Evolutionary conservation across 2,797 vertebrate species (phyloP).

Genomic region (Anabacerthia variegaticeps): DNA sequence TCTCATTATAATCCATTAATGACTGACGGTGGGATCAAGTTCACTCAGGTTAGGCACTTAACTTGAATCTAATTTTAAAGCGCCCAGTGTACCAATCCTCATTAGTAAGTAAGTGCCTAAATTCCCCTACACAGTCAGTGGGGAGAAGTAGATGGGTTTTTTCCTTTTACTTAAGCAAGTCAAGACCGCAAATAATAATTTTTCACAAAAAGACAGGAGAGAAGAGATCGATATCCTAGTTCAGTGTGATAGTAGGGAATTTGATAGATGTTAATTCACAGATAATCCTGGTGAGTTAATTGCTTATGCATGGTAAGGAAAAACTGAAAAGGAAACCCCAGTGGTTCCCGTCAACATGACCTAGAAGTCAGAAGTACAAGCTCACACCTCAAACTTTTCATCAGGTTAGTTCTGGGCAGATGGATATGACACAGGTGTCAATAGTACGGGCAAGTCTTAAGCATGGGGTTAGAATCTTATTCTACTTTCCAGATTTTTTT

Average conservation of each 20-base stretch:
- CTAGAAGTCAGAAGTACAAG: neutral
- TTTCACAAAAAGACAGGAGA: neutral
- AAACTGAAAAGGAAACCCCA: neutral
- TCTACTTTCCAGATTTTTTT: neutral
- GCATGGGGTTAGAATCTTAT: neutral
- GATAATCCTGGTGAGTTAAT: neutral
- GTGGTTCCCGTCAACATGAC: neutral
- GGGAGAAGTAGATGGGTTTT: neutral
- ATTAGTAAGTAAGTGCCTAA: neutral
- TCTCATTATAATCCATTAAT: constrained; percentile 32
- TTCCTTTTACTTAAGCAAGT: neutral
- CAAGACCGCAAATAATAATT: constrained; percentile 2
- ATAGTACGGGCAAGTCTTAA: neutral
- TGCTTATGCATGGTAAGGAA: neutral
- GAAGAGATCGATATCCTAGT: neutral
- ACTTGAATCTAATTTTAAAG: constrained; percentile 28
- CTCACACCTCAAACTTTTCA: neutral
- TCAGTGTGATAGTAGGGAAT: neutral
- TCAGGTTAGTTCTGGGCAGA: neutral
- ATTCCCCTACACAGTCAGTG: neutral
- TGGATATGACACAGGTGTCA: neutral
- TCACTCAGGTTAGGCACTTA: constrained; percentile 44
- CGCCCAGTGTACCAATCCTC: neutral
- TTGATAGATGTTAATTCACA: neutral
- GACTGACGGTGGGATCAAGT: neutral